phyloP scores from a whole-genome alignment of 1,140 invertebrate species.

The Schlechtendalia chinensis region DNA sequence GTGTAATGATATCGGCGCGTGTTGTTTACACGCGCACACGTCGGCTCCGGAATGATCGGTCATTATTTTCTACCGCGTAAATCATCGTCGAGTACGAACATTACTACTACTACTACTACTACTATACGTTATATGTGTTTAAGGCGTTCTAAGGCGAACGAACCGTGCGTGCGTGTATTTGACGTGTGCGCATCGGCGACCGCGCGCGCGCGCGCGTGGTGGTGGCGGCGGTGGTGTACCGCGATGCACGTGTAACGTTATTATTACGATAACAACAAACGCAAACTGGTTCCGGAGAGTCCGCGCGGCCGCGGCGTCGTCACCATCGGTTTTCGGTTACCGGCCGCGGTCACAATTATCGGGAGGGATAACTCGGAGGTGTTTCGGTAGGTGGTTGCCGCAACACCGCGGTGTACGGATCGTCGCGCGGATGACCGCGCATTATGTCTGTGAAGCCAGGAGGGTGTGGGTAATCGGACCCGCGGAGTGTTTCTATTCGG shows the following conservation, averaged over 20 bases:
- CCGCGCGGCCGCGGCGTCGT: neutral
- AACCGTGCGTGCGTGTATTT: too few relatives aligned
- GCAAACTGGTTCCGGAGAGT: neutral
- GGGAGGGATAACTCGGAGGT: neutral
- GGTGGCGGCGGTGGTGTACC: too few relatives aligned
- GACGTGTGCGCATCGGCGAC: too few relatives aligned
- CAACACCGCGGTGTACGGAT: slow-evolving; percentile 28
- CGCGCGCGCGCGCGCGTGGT: too few relatives aligned
- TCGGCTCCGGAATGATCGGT: slow-evolving; percentile 29
- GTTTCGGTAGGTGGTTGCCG: slow-evolving; percentile 31
- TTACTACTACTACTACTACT: neutral
- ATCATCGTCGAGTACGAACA: slow-evolving; percentile 2
- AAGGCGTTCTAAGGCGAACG: too few relatives aligned
- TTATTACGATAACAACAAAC: too few relatives aligned
- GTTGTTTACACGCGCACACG: slow-evolving; percentile 25
- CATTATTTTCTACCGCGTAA: slow-evolving; percentile 15
- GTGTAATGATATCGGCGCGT: too few relatives aligned
- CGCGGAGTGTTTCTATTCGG: slow-evolving; percentile 4
- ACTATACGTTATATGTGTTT: too few relatives aligned
- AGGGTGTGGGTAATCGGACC: slow-evolving; percentile 21
- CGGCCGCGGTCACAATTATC: slow-evolving; percentile 38
- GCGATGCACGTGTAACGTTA: too few relatives aligned
- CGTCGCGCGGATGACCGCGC: slow-evolving; percentile 26
- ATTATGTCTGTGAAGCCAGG: neutral
- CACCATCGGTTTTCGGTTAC: slow-evolving; percentile 39